Conservation (phyloP, 2,113 vertebrate genomes). For the Apteryx mantelli region DNA sequence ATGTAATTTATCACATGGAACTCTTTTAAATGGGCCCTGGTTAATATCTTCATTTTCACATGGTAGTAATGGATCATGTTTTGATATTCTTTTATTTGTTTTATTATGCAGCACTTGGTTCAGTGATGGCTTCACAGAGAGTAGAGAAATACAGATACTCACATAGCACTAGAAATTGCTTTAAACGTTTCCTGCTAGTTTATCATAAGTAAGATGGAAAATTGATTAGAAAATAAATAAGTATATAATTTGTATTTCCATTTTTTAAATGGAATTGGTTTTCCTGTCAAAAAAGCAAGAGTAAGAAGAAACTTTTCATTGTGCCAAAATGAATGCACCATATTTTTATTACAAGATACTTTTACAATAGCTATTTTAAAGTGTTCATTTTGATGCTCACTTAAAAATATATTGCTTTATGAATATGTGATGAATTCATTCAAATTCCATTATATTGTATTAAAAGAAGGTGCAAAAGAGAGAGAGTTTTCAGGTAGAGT, state of each 20-base stretch:
- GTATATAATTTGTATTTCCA: neutral
- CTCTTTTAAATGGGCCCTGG: neutral
- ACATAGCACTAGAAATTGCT: neutral
- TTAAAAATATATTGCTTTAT: neutral
- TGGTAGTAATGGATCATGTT: neutral
- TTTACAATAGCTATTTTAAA: neutral
- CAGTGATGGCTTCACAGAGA: neutral
- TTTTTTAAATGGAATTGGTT: neutral
- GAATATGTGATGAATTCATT: neutral
- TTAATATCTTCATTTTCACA: constrained; percentile 17
- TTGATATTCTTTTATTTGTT: constrained; percentile 30
- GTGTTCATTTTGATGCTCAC: neutral
- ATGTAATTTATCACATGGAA: constrained; percentile 12
- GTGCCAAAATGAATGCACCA: neutral
- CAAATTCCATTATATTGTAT: neutral
- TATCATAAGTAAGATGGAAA: neutral
- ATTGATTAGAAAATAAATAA: neutral
- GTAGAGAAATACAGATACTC: neutral
- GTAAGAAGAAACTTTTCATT: neutral
- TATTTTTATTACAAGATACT: neutral
- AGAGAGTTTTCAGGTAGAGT: neutral
- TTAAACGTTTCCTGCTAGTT: neutral
- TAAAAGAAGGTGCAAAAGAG: neutral
- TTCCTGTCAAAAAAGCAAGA: neutral
- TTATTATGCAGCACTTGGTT: constrained; percentile 21